Evolutionary conservation across 2,797 vertebrate genomes (phyloP).

Genomic region (Margarornis squamiger): DNA sequence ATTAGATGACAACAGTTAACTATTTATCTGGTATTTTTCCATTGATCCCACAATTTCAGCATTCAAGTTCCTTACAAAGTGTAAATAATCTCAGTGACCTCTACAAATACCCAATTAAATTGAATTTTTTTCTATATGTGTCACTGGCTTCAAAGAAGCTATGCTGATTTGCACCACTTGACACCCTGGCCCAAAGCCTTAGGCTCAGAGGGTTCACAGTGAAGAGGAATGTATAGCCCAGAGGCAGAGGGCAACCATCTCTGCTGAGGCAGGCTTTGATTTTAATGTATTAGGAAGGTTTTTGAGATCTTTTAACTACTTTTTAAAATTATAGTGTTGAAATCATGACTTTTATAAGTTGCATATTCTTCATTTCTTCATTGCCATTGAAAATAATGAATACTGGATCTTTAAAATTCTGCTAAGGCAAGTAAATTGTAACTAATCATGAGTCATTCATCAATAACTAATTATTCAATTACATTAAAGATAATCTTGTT

Average conservation of each 20-base stretch:
- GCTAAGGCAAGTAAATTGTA: conserved; percentile 16
- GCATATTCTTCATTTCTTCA: not conserved
- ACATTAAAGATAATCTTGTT: conserved; percentile 52
- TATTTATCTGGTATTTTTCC: not conserved
- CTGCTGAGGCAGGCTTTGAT: not conserved
- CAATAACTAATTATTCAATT: conserved; percentile 61
- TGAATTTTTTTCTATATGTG: not conserved
- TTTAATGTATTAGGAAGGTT: not conserved
- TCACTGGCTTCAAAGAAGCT: not conserved
- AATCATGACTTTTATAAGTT: not conserved
- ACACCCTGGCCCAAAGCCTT: not conserved
- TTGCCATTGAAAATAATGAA: conserved; percentile 1
- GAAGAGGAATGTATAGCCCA: not conserved
- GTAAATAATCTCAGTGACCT: not conserved
- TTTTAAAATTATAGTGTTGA: not conserved
- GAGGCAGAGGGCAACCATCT: not conserved
- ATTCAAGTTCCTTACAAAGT: not conserved
- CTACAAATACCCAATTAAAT: not conserved
- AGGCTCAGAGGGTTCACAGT: not conserved
- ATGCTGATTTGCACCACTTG: not conserved
- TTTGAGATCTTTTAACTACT: not conserved
- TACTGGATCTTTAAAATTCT: not conserved
- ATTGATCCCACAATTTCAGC: not conserved
- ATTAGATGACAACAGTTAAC: not conserved
- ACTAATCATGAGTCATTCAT: conserved; percentile 48